Percentiles rank a stretch among this genome's conserved stretches.
Conservation (phyloP, 2,888 invertebrate species). For the Spatulosminthurus flaviceps region DNA sequence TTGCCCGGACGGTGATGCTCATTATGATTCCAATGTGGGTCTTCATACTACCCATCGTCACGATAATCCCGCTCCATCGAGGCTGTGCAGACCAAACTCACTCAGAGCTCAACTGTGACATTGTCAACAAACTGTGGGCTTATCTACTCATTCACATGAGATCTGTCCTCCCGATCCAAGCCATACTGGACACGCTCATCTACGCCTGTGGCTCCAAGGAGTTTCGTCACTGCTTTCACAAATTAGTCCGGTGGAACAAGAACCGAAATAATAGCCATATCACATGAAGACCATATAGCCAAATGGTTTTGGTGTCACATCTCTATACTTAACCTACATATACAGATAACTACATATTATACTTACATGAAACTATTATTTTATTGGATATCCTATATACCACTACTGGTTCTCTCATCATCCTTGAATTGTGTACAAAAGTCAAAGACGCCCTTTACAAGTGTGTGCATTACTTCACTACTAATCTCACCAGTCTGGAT, state of each 20-base stretch:
- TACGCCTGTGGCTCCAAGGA: constrained; percentile 64
- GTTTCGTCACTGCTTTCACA: constrained; percentile 59
- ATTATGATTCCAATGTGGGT: constrained; percentile 64
- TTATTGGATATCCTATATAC: too few species aligned
- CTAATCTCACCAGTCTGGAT: too few species aligned
- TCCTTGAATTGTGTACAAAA: too few species aligned
- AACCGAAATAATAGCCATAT: too few species aligned
- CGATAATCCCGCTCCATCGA: constrained; percentile 63
- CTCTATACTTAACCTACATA: too few species aligned
- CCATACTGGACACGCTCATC: constrained; percentile 63
- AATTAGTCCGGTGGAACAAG: constrained; percentile 41
- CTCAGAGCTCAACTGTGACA: constrained; percentile 59
- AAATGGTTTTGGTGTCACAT: too few species aligned
- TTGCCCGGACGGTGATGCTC: constrained; percentile 63
- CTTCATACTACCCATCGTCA: constrained; percentile 63
- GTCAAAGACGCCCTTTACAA: too few species aligned
- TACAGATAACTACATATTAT: too few species aligned
- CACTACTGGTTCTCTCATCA: too few species aligned
- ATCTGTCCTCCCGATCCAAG: constrained; percentile 63
- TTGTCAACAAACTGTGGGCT: constrained; percentile 61
- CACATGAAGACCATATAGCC: too few species aligned
- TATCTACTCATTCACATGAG: constrained; percentile 62
- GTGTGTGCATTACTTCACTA: too few species aligned
- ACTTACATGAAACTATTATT: too few species aligned
- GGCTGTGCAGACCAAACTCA: constrained; percentile 56